phyloP scores from a whole-genome alignment of 64 coral and sea anemone genomes.

The Porites australiensis region DNA sequence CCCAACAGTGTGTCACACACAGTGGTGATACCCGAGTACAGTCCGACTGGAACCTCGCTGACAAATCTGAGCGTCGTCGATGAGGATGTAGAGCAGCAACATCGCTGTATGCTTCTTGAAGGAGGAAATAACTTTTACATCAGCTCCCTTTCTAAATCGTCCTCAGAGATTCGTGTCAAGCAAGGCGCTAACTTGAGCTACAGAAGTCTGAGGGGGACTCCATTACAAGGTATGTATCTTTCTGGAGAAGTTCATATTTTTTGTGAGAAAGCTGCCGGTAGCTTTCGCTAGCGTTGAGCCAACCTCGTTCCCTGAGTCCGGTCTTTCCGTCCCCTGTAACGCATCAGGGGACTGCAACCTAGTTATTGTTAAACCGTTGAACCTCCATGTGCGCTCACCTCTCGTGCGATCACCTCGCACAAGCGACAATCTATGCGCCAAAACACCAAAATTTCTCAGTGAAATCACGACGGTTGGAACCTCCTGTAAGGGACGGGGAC shows the following conservation, averaged over 20 bases:
- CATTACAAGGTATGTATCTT: constrained; percentile 63
- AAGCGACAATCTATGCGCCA: too few relatives aligned
- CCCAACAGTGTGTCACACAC: constrained; percentile 2
- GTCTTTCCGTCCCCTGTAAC: too few relatives aligned
- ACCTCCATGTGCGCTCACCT: too few relatives aligned
- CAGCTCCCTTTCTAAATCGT: neutral
- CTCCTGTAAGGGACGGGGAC: too few relatives aligned
- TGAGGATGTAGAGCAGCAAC: constrained; percentile 75
- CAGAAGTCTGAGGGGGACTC: constrained; percentile 36
- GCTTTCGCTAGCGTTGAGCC: too few relatives aligned
- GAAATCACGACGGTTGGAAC: too few relatives aligned
- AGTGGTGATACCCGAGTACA: constrained; percentile 82
- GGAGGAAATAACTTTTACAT: constrained; percentile 61
- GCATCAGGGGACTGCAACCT: too few relatives aligned
- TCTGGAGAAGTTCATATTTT: neutral
- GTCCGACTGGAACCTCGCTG: constrained; percentile 66
- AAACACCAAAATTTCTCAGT: too few relatives aligned
- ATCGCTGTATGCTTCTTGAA: constrained; percentile 57
- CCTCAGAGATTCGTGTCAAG: constrained; percentile 72
- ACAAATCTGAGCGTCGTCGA: constrained; percentile 73
- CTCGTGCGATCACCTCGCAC: too few relatives aligned
- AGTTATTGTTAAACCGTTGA: too few relatives aligned
- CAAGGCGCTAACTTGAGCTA: constrained; percentile 65
- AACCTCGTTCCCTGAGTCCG: too few relatives aligned
- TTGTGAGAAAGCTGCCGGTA: too few relatives aligned